Evolutionary conservation across 2,113 vertebrate genomes (phyloP).

Genomic region (Melanotaenia duboulayi): DNA sequence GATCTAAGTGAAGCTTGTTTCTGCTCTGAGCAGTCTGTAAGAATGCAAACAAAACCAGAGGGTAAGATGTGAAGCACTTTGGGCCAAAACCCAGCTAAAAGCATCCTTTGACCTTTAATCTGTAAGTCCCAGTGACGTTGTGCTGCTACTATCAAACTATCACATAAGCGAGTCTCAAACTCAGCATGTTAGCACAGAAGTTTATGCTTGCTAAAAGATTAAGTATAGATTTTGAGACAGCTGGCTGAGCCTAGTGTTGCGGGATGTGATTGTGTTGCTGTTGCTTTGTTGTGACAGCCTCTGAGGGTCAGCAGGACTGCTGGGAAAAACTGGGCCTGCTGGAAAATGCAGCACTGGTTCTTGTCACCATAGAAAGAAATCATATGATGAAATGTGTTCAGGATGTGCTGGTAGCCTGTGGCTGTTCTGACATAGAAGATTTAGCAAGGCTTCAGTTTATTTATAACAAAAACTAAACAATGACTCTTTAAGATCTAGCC

Average conservation of each 20-base stretch:
- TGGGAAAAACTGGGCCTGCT: slow-evolving; percentile 21
- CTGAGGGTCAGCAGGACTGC: slow-evolving; percentile 15
- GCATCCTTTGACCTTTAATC: neutral
- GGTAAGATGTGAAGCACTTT: neutral
- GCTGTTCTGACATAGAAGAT: neutral
- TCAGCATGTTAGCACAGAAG: neutral
- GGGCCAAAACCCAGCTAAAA: neutral
- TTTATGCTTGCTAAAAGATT: slow-evolving; percentile 5
- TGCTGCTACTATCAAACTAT: neutral
- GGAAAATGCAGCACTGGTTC: slow-evolving; percentile 20
- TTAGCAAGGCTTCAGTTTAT: neutral
- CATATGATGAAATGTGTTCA: slow-evolving; percentile 5
- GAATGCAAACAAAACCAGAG: slow-evolving; percentile 11
- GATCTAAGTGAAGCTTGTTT: slow-evolving; percentile 1
- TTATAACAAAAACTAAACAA: no score
- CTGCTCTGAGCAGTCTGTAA: neutral
- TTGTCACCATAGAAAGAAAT: slow-evolving; percentile 14
- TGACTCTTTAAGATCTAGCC: no score
- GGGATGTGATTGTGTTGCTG: slow-evolving; percentile 1
- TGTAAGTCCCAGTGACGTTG: neutral
- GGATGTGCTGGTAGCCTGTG: slow-evolving; percentile 20
- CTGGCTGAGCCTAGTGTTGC: neutral
- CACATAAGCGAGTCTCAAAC: neutral
- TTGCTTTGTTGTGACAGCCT: slow-evolving; percentile 28
- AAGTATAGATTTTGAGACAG: slow-evolving; percentile 14